Base-by-base conservation (phyloP, 2,888 invertebrate species). In the Apeira syringaria region DNA sequence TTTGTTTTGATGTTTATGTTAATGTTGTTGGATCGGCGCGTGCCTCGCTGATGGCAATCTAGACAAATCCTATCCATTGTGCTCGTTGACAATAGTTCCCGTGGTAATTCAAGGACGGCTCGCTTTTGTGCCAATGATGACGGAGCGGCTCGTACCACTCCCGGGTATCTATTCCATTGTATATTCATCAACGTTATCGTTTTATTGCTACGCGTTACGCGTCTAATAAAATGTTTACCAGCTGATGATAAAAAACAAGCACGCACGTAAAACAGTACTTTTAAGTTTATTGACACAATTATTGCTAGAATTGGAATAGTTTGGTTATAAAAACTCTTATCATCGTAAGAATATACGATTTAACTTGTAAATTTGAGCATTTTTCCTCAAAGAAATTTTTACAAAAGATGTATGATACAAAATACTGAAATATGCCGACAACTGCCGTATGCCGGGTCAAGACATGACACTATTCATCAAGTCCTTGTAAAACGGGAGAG, bases 21-120 rank as follows among this genome's bases (percentile, higher is more conserved):
- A 28, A 20, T 64, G 55, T 60, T 61, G 69, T 71, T 76, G 68
- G 66, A 56, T 60, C 55, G 59, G 69, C 76, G 73, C 78, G 75
- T 82, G 80, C 69, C 67, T 54, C 56, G 59, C 62, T 53, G 62
- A 56, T 64, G 66, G 66, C 74, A 70, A 73, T 79, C 75, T 78
- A 79, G 78, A 71, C 75, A 77, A 78, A 80, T 79, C 75, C 78
- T 76, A 78, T 67, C 77, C 60, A 84, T 86, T 86, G 83, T 86
- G 76, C 61, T 58, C 75, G 64, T 71, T 69, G 81, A 82, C 82
- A 85, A 82, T 80, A 72, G 79, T 76, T 81, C 80, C 81, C 80
- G 80, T 77, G 80, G 63, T 84, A 79, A 85, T 85, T 85, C 87
- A 86, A 86, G 87, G 87, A 78, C 84, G 68, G 56, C 41, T n/a